Evolutionary conservation across 2,113 vertebrate species (phyloP).

Genomic region (Psilopsiagon aymara): DNA sequence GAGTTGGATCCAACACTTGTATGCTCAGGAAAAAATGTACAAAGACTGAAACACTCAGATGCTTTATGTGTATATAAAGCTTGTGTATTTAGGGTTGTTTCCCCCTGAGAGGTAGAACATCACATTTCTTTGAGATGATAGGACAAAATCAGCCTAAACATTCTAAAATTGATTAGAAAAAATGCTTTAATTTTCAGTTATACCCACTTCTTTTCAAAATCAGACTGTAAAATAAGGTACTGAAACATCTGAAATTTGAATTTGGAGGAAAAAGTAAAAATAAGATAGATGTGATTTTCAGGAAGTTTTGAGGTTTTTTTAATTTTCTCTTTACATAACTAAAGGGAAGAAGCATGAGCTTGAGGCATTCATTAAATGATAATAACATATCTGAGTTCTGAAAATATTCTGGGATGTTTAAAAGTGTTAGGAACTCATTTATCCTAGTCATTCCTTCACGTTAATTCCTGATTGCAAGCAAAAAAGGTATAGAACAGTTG

Average conservation of each 20-base stretch:
- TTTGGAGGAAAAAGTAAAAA: not conserved
- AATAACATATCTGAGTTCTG: not conserved
- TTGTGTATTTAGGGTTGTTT: not conserved
- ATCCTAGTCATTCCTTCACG: constrained; percentile 1
- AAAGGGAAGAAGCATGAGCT: not conserved
- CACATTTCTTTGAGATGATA: not conserved
- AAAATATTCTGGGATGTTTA: not conserved
- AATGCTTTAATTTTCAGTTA: not conserved
- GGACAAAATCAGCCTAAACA: not conserved
- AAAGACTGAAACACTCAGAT: not conserved
- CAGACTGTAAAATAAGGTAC: not conserved
- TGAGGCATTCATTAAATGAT: not conserved
- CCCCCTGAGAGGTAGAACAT: not conserved
- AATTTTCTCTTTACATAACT: not conserved
- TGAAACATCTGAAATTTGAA: not conserved
- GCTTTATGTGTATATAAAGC: not conserved
- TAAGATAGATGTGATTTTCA: not conserved
- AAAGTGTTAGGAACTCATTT: not conserved
- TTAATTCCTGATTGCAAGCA: constrained; percentile 2
- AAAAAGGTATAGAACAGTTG: not conserved
- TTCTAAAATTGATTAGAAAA: not conserved
- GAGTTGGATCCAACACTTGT: not conserved
- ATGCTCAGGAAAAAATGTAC: not conserved
- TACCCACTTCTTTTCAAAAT: not conserved
- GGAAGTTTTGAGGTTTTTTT: not conserved